Evolutionary conservation across 2,888 invertebrate species (phyloP).

Genomic region (Argyra leucocephala): DNA sequence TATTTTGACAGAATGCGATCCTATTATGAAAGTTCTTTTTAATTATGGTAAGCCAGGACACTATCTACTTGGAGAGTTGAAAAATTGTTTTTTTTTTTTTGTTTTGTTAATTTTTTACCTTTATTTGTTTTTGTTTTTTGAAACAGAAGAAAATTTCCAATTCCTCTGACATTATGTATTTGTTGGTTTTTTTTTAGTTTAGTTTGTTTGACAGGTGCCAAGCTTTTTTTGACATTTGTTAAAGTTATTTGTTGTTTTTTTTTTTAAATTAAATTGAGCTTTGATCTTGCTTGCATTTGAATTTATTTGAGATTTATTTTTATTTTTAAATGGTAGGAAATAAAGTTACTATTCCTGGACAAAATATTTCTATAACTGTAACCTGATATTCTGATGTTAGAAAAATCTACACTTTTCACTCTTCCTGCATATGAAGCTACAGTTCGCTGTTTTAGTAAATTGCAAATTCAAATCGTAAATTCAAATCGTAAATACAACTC

Average conservation of each 20-base stretch:
- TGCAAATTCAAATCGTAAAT: too few relatives aligned
- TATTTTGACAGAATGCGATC: neutral
- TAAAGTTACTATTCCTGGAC: too few relatives aligned
- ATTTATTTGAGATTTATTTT: too few relatives aligned
- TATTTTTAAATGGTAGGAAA: too few relatives aligned
- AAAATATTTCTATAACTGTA: too few relatives aligned
- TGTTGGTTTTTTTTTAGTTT: neutral
- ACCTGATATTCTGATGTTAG: too few relatives aligned
- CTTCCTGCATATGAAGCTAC: too few relatives aligned
- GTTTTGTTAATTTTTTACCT: neutral
- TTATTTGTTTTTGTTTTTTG: neutral
- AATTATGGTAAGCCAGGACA: constrained; percentile 1
- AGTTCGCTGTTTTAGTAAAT: too few relatives aligned
- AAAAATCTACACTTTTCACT: too few relatives aligned
- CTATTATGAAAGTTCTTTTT: constrained; percentile 6
- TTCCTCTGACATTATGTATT: neutral
- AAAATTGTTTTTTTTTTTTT: neutral
- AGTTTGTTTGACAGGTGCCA: neutral
- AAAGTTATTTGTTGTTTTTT: neutral
- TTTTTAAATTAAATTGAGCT: too few relatives aligned
- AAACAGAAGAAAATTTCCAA: neutral
- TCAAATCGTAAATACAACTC: too few relatives aligned
- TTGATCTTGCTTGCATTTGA: too few relatives aligned
- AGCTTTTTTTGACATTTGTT: neutral
- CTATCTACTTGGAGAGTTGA: neutral